Evolutionary conservation across 35 echinoderm and acorn worm species (phyloP), one percentile per base, ranked within the genome.

Genomic region (Chiridota heheva): DNA sequence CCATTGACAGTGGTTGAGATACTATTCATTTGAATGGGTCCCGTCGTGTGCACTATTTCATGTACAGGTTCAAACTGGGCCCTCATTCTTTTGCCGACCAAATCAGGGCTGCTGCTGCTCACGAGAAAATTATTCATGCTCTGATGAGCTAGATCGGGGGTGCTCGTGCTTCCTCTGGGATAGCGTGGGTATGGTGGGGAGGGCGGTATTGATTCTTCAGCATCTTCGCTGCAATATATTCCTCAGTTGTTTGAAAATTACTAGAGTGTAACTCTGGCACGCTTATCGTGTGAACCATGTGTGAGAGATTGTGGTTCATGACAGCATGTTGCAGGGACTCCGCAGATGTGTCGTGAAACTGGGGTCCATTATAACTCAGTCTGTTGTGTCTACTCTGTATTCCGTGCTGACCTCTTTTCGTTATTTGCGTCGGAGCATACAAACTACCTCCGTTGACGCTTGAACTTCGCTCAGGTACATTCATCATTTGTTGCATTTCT

Each of bases 71-170:
- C 85, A 76, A 42, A 80, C 80, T 51, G 86, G 38, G 80, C 73
- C 34, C 80, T 56, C 75, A 98, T 64, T 43, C 83, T 40, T 46
- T 81, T 81, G 49, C 85, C 82, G 26, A 98, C 89, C 25, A 98
- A 82, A 70, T 98, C 95, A 1, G 95, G 95, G 72, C 95, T 98
- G 55, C 95, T 98, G 62, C 89, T 91, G 69, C 89, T 98, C 34
- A 97, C 80, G n/a, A 80, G 58, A 70, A 88, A 87, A 58, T 88
- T 87, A 42, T 86, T 82, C 27, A 70, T 32, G 47, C 63, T 73
- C 47, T 98, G 95, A 26, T 84, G 72, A 1, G 95, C 88, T 42
- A 98, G 84, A 59, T 98, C 90, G 20, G 95, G 95, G 0, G 95
- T 98, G 35, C 95, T 98, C 6, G 89, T 91, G 67, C 95, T 91